Conservation (phyloP, 2,113 vertebrate species). For the Cebidichthys violaceus region DNA sequence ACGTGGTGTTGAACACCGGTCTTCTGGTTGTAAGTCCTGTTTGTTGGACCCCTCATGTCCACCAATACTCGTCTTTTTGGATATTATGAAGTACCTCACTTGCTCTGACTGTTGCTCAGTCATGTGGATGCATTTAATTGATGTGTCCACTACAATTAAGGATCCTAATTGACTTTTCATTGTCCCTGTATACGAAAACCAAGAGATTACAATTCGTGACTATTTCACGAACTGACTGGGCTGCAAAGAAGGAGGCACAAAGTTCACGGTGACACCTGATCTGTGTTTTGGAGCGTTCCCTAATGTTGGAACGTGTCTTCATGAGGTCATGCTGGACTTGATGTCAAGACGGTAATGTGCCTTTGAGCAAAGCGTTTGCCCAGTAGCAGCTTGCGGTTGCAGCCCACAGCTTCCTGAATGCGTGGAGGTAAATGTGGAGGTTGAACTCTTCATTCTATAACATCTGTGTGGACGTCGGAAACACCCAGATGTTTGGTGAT, state of each 20-base stretch:
- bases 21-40: too few relatives aligned
- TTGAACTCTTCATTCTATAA: not conserved
- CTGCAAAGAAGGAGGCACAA: not conserved
- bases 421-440: not conserved
- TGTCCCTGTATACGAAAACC: too few relatives aligned
- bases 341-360: not conserved
- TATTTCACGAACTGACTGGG: too few relatives aligned
- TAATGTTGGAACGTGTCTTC: not conserved
- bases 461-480: slow-evolving; percentile 1
- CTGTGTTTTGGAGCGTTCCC: not conserved
- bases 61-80: too few relatives aligned
- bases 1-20: too few relatives aligned
- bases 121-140: too few relatives aligned
- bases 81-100: too few relatives aligned
- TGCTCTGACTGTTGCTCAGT: too few relatives aligned
- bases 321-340: not conserved
- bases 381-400: not conserved
- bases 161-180: too few relatives aligned
- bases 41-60: too few relatives aligned
- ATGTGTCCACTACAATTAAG: too few relatives aligned
- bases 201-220: too few relatives aligned
- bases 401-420: not conserved
- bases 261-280: not conserved
- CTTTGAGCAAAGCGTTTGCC: not conserved
- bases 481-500: slow-evolving; percentile 21